Base-by-base conservation (phyloP, 1,140 invertebrate genomes). In the Sycophaga agraensis region DNA sequence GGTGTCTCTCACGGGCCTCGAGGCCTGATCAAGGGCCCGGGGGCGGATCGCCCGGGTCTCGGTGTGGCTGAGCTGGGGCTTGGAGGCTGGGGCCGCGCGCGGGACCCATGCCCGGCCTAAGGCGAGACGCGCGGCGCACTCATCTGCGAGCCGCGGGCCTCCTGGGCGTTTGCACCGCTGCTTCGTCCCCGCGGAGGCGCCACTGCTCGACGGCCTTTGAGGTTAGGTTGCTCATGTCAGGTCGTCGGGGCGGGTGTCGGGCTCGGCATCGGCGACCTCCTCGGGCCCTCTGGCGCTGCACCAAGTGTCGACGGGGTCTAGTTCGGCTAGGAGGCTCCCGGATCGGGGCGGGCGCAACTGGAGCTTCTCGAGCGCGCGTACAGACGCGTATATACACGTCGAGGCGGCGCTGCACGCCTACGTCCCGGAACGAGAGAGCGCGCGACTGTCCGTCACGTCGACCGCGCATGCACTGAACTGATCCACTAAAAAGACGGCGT, bases 201-300 rank as follows among this genome's bases (percentile, higher is more conserved):
- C 9, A 12, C 22, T 31, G 37, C 21, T 22, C 31, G 40, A 11
- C 22, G 45, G 16, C 17, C 45, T 50, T 49, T 42, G 48, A 59
- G 57, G 57, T 59, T 59, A 59, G 48, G 57, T 59, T 19, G 45
- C 21, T 50, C 57, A 59, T 59, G 45, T 22, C 16, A 9, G 48
- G 17, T 7, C 17, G 46, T 24, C 24, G 8, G n/a, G 7, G 31
- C 35, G 19, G n/a, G 11, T 17, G 26, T 8, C 28, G n/a, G n/a
- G 40, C 28, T 8, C 54, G 12, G 24, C 8, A 17, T 17, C 7
- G 14, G 19, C 31, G 48, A n/a, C 35, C 26, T 6, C 24, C 22
- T 21, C 16, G 4, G n/a, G 8, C 8, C n/a, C 2, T 28, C 24
- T 8, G 3, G 8, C 26, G n/a, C 9, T 6, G 4, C 6, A 19